Percentiles rank a stretch among this genome's conserved stretches.
phyloP scores from a whole-genome alignment of 2,113 vertebrate genomes.

The human (Homo sapiens) region DNA sequence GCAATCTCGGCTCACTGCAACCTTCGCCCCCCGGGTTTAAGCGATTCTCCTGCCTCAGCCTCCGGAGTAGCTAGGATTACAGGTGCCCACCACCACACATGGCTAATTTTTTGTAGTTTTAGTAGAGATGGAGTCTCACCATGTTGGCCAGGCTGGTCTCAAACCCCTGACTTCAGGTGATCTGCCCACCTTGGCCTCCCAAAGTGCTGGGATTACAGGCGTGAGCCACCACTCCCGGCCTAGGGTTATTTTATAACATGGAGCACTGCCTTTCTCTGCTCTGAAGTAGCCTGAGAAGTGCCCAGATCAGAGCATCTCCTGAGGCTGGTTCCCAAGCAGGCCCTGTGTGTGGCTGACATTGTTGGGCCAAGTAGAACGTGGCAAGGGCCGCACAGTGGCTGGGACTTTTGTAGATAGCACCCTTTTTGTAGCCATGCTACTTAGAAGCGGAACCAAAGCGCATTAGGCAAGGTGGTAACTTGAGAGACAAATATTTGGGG shows the following conservation, averaged over 20 bases:
- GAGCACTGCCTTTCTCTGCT: background rate
- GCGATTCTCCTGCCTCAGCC: no score
- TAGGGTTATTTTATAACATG: background rate
- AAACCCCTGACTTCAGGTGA: no score
- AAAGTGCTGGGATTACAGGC: no score
- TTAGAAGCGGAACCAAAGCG: background rate
- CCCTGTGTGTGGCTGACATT: background rate
- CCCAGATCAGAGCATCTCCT: rapidly evolving
- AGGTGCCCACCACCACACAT: no score
- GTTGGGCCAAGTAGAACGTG: background rate
- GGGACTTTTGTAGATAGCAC: background rate
- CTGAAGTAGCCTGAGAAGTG: background rate
- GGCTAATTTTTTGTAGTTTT: no score
- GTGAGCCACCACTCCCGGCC: rapidly evolving
- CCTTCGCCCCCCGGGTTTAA: no score
- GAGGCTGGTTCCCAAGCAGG: background rate
- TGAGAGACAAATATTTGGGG: constrained; percentile 7
- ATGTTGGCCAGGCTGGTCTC: no score
- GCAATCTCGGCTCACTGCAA: rapidly evolving
- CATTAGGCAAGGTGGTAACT: constrained; percentile 22
- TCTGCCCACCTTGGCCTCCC: no score
- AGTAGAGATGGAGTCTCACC: no score
- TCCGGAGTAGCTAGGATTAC: no score
- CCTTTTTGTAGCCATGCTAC: background rate
- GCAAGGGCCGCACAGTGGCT: rapidly evolving